Evolutionary conservation across 2,888 invertebrate genomes (phyloP), one percentile per base, ranked within the genome.

Genomic region (Podotricha telesiphe): DNA sequence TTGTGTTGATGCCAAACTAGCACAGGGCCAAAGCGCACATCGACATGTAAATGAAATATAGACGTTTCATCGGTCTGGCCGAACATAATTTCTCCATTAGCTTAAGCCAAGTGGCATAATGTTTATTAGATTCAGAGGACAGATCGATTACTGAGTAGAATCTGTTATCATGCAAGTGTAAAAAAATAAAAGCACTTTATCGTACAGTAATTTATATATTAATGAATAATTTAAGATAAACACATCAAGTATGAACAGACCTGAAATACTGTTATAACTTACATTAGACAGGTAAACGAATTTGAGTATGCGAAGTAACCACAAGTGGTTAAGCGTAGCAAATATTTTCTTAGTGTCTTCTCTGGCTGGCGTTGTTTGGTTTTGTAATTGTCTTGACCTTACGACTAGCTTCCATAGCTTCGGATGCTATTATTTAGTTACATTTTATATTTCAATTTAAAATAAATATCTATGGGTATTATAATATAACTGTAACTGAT

Each of bases 261-360:
- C n/a, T n/a, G n/a, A n/a, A n/a, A n/a, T n/a, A n/a, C 28, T 6
- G 28, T 47, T 8, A 6, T 17, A 8, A 17, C n/a, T 15, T 53
- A 34, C 17, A 53, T 28, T 28, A 53, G 8, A 53, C 34, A 22
- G 0, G 7, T 42, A 42, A 42, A 42, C n/a, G 20, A 13, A 22
- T 59, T 10, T 7, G 42, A 58, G 58, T 58, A n/a, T 42, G 22
- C 22, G n/a, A 22, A 10, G 10, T 22, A 40, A 20, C 59, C 42
- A 59, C 42, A 59, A 59, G 59, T 42, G 45, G 42, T 59, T 22
- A 59, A 59, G 45, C 59, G 45, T 22, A 15, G 59, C 59, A 59
- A 59, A 59, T 59, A 59, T 59, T 42, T 59, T 59, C 42, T 45
- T 22, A 59, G 59, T 45, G 59, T 45, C 45, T 42, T 42, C 20